Evolutionary conservation across 2,888 invertebrate genomes (phyloP).

Genomic region (Cancer borealis): DNA sequence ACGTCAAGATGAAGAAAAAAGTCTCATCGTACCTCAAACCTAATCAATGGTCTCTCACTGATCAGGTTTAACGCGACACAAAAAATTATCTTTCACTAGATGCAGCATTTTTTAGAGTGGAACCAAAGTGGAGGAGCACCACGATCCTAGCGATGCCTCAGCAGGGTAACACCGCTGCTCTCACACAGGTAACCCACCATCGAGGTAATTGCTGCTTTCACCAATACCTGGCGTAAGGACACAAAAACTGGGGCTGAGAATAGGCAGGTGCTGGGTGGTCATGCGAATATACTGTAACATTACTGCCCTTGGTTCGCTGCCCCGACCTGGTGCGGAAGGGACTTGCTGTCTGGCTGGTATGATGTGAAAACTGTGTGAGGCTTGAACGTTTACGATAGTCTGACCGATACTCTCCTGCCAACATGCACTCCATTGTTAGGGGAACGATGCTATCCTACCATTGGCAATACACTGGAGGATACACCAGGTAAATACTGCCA

Average conservation of each 20-base stretch:
- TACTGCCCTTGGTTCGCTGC: slow-evolving; percentile 18
- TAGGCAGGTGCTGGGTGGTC: slow-evolving; percentile 29
- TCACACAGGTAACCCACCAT: not conserved
- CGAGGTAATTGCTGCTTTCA: not conserved
- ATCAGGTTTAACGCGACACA: not conserved
- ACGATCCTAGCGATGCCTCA: not conserved
- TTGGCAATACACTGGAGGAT: not conserved
- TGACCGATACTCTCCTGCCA: no score
- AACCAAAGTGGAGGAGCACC: not conserved
- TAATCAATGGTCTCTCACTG: no score
- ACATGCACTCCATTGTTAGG: not conserved
- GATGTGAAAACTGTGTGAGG: not conserved
- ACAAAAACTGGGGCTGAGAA: slow-evolving; percentile 2
- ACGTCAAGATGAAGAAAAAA: no score
- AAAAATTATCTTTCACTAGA: not conserved
- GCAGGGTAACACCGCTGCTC: not conserved
- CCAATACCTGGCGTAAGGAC: not conserved
- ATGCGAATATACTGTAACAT: not conserved
- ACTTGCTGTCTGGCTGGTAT: not conserved
- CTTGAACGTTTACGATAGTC: no score
- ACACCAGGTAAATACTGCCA: no score
- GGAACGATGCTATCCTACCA: not conserved
- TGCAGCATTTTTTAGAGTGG: not conserved
- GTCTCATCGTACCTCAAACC: no score
- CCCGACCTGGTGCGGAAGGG: not conserved